phyloP scores from a whole-genome alignment of 2,797 vertebrate genomes.

The Chloroceryle inda region DNA sequence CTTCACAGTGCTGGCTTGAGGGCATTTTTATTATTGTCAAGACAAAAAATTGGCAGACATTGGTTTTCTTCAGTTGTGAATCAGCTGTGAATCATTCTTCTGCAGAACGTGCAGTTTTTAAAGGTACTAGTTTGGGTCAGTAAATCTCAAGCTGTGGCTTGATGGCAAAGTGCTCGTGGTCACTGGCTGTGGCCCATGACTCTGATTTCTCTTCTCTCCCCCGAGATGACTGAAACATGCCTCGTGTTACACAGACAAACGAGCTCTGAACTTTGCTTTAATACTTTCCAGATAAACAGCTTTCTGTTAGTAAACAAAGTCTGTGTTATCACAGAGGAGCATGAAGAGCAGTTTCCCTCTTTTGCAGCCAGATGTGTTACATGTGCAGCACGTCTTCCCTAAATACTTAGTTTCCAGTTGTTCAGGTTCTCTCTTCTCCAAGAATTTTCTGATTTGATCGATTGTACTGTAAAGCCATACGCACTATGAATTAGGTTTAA shows the following conservation, averaged over 20 bases:
- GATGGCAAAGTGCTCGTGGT: neutral
- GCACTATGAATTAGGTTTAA: neutral
- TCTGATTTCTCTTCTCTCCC: neutral
- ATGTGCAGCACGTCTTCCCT: fast-evolving
- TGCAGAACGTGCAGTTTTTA: neutral
- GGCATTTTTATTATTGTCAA: neutral
- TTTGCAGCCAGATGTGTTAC: neutral
- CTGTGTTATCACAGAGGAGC: neutral
- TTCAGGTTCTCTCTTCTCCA: neutral
- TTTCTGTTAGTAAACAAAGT: neutral
- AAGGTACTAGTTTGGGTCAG: neutral
- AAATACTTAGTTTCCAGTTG: neutral
- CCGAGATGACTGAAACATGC: neutral
- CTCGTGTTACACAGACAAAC: neutral
- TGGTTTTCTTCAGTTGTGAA: neutral
- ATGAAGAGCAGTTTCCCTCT: neutral
- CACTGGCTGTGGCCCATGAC: fast-evolving
- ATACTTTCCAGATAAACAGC: neutral
- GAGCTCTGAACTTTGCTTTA: neutral
- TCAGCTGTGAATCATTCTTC: neutral
- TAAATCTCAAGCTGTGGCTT: neutral
- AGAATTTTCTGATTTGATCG: neutral
- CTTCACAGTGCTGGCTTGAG: neutral
- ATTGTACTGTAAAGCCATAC: neutral
- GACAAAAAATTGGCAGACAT: neutral